phyloP scores from a whole-genome alignment of 2,113 vertebrate species.

The Chamaea fasciata region DNA sequence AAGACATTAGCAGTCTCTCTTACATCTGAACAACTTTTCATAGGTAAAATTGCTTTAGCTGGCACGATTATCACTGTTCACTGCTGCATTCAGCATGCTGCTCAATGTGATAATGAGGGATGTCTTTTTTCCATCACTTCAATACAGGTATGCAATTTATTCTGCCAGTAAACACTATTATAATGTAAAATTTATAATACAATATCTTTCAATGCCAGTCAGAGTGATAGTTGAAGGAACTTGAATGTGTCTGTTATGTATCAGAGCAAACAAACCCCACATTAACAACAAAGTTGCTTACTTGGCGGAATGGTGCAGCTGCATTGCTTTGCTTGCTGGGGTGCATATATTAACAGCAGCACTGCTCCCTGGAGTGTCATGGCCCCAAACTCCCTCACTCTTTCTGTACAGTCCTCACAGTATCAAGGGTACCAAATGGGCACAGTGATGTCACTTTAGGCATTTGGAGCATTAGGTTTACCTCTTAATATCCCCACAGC shows the following conservation, averaged over 20 bases:
- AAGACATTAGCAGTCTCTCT: conserved; percentile 24
- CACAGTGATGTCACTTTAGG: rapidly evolving
- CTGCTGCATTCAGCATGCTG: conserved; percentile 23
- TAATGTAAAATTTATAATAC: conserved; percentile 70
- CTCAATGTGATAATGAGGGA: conserved; percentile 56
- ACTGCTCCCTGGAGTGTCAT: background rate
- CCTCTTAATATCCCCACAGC: background rate
- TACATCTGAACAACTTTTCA: conserved; percentile 40
- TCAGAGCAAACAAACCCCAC: conserved; percentile 58
- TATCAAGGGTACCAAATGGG: background rate
- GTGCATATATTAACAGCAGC: background rate
- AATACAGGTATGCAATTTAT: conserved; percentile 59
- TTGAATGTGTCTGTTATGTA: conserved; percentile 47
- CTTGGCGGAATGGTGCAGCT: conserved; percentile 38
- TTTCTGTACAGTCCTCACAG: background rate
- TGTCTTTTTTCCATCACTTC: conserved; percentile 52
- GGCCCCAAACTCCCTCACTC: background rate
- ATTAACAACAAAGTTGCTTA: conserved; percentile 59
- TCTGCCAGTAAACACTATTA: conserved; percentile 67
- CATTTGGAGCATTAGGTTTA: background rate
- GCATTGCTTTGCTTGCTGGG: background rate
- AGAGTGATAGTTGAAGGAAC: conserved; percentile 58
- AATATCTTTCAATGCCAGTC: conserved; percentile 64
- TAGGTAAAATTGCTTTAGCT: conserved; percentile 42
- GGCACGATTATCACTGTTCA: conserved; percentile 37